Evolutionary conservation across 2,888 invertebrate genomes (phyloP).

Genomic region (Chaetoderma sp.): DNA sequence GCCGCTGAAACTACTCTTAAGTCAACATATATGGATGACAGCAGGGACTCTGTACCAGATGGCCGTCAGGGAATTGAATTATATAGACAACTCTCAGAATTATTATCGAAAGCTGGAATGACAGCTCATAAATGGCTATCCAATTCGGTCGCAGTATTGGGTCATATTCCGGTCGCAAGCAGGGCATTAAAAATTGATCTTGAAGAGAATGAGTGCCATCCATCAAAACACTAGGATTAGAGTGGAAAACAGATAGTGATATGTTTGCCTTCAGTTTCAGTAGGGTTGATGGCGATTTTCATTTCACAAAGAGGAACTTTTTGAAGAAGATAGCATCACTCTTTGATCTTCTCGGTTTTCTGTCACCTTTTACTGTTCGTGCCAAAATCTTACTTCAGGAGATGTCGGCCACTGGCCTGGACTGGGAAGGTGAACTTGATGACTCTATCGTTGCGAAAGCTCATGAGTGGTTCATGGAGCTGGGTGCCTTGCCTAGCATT

Average conservation of each 20-base stretch:
- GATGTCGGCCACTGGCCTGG: background rate
- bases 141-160: too few species aligned
- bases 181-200: conserved; percentile 1
- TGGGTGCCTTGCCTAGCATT: too few species aligned
- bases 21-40: conserved; percentile 31
- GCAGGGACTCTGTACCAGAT: conserved; percentile 22
- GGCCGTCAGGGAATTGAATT: conserved; percentile 21
- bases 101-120: conserved; percentile 14
- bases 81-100: conserved; percentile 9
- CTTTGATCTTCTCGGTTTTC: conserved; percentile 2
- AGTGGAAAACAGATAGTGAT: conserved; percentile 18
- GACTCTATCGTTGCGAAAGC: too few species aligned
- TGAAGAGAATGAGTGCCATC: conserved; percentile 13
- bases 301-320: too few species aligned
- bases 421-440: too few species aligned
- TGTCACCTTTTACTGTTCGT: background rate
- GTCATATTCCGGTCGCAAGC: too few species aligned
- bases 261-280: conserved; percentile 25
- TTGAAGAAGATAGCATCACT: background rate
- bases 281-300: conserved; percentile 23
- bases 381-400: background rate
- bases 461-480: too few species aligned
- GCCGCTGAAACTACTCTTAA: conserved; percentile 24
- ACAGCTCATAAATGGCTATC: too few species aligned
- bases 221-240: too few species aligned